These are phyloP conservation scores for Carabus problematicus DNA, from an alignment of 2,888 invertebrate species.

Conservation along the genomic window DNA sequence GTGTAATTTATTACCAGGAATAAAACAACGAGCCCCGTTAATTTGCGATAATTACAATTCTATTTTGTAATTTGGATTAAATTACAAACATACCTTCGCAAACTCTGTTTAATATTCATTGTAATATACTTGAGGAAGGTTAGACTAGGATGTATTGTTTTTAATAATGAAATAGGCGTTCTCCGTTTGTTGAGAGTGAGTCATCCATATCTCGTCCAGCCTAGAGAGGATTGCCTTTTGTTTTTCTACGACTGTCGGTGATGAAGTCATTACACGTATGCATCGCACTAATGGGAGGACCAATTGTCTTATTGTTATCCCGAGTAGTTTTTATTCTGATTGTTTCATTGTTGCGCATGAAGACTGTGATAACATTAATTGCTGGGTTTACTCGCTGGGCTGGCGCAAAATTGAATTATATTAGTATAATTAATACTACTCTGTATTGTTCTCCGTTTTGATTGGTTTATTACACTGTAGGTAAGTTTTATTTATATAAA, in stretches of 20 bases:
- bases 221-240: conserved; percentile 16
- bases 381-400: background rate
- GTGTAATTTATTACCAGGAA: too few relatives aligned
- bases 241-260: conserved; percentile 11
- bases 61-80: too few relatives aligned
- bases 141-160: background rate
- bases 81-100: too few relatives aligned
- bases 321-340: conserved; percentile 25
- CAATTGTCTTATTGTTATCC: conserved; percentile 18
- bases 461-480: conserved; percentile 18
- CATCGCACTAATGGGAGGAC: conserved; percentile 25
- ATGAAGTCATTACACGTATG: conserved; percentile 36
- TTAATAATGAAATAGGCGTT: background rate
- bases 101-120: too few relatives aligned
- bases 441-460: conserved; percentile 10
- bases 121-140: background rate
- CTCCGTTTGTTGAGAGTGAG: conserved; percentile 14
- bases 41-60: too few relatives aligned
- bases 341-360: conserved; percentile 35
- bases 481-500: background rate
- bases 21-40: too few relatives aligned
- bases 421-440: conserved; percentile 18
- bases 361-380: conserved; percentile 28
- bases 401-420: conserved; percentile 34
- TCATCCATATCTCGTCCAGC: conserved; percentile 8